Conservation (phyloP, 2,888 invertebrate genomes). For the Phalangium opilio region DNA sequence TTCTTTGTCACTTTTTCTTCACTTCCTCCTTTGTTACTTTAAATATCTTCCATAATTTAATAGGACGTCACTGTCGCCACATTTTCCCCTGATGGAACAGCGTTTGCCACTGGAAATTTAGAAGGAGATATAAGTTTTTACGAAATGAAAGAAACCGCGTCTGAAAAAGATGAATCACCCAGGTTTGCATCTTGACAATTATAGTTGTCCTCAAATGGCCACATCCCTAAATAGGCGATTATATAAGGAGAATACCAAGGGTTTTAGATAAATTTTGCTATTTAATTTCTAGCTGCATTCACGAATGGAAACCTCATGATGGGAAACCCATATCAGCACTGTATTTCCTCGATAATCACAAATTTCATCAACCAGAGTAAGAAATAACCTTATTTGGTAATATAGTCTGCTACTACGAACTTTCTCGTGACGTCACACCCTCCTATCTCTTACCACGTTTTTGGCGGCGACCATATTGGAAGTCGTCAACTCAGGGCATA, state of each 20-base stretch:
- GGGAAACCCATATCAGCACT: constrained; percentile 71
- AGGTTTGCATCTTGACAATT: constrained; percentile 12
- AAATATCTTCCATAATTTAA: background rate
- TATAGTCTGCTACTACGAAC: too few relatives aligned
- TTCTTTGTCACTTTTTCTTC: too few relatives aligned
- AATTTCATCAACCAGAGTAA: constrained; percentile 44
- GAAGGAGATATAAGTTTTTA: constrained; percentile 88
- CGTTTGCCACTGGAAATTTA: constrained; percentile 71
- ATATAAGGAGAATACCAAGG: too few relatives aligned
- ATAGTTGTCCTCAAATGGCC: too few relatives aligned
- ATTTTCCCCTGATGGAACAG: constrained; percentile 87
- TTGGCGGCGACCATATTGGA: too few relatives aligned
- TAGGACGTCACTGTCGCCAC: constrained; percentile 64
- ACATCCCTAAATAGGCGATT: too few relatives aligned
- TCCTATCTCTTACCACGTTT: too few relatives aligned
- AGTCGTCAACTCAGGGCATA: too few relatives aligned
- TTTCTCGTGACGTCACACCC: too few relatives aligned
- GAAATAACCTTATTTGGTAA: too few relatives aligned
- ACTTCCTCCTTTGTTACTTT: constrained; percentile 1
- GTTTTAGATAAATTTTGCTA: constrained; percentile 4
- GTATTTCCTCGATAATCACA: constrained; percentile 86
- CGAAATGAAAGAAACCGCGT: constrained; percentile 38
- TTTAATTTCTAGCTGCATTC: constrained; percentile 50
- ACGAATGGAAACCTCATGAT: constrained; percentile 84
- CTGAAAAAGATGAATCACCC: constrained; percentile 20